Evolutionary conservation across 2,888 invertebrate species (phyloP), one percentile per base, ranked within the genome.

Genomic region (Odontomyia ornata): DNA sequence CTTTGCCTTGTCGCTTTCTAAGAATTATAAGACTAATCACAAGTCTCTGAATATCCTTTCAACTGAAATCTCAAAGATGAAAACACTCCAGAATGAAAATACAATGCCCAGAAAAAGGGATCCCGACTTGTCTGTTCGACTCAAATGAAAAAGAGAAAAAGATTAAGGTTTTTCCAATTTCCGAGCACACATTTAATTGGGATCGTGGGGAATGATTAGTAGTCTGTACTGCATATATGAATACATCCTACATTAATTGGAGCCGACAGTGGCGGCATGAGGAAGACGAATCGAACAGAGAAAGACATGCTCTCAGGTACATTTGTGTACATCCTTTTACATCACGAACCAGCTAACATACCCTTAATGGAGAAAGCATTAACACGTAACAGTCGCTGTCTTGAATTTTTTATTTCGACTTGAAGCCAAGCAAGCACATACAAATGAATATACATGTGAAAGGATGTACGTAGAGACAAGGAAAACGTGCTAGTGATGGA

Each of bases 201-300:
- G 60, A 75, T 77, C 75, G 75, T 75, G 71, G 75, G 46, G 72
- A 36, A 64, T 78, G 78, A 78, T 78, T 78, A 78, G 78, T 78
- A 78, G 78, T 78, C 78, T 23, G 47, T 64, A 56, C 64, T 62
- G 71, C 62, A 52, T 76, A 77, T 67, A 76, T 78, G 76, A 52
- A 73, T 43, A 30, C 73, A 27, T 25, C 25, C 7, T 36, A 5
- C 46, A 60, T 69, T 43, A 62, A 27, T 62, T 62, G 23, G 65
- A 65, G 7, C 30, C 1, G 65, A 36, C 47, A 21, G 13, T 3
- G 43, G 18, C 15, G 15, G 46, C 69, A 7, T 65, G 13, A 30
- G 69, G 18, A 27, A 23, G 3, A 23, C 13, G n/a, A 23, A 21
- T 30, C 64, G 30, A 64, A 28, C 27, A 0, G 23, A 0, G 11